These are phyloP conservation scores for Nematostella vectensis DNA, from an alignment of 92 coral and sea anemone genomes.

Conservation along the genomic window DNA sequence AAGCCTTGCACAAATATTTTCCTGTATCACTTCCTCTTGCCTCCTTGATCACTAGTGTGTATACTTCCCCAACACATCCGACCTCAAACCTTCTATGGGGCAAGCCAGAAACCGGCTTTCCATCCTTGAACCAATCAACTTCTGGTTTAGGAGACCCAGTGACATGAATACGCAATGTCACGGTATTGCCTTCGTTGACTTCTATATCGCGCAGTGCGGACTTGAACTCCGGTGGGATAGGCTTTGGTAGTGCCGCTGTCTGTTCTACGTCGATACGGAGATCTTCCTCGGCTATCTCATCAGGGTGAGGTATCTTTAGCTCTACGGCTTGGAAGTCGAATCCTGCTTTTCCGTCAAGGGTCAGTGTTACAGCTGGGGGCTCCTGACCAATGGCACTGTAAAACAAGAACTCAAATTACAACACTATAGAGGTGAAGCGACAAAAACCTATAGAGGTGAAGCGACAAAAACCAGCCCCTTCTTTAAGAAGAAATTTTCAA, in stretches of 20 bases:
- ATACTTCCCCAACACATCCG: conserved; percentile 36
- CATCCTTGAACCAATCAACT: conserved; percentile 73
- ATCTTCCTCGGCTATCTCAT: conserved; percentile 40
- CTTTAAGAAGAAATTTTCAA: not conserved
- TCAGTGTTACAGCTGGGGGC: conserved; percentile 42
- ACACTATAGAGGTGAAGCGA: not conserved
- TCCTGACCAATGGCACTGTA: conserved; percentile 37
- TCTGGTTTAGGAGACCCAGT: conserved; percentile 67
- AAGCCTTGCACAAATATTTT: conserved; percentile 55
- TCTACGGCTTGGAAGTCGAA: conserved; percentile 51
- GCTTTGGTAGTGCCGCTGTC: conserved; percentile 20
- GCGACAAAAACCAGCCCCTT: not conserved
- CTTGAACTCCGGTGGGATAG: conserved; percentile 53
- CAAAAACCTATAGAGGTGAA: not conserved
- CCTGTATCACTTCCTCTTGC: conserved; percentile 61
- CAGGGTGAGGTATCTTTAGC: conserved; percentile 51
- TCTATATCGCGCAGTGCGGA: conserved; percentile 45
- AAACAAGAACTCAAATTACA: not conserved
- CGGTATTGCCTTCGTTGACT: conserved; percentile 55
- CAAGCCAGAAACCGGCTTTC: conserved; percentile 50
- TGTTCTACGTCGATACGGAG: conserved; percentile 29
- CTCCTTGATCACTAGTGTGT: conserved; percentile 52
- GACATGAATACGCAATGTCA: conserved; percentile 58
- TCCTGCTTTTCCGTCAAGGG: conserved; percentile 44
- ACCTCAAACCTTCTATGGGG: conserved; percentile 65